phyloP scores from a whole-genome alignment of 1,140 invertebrate species.

The Hyles vespertilio region DNA sequence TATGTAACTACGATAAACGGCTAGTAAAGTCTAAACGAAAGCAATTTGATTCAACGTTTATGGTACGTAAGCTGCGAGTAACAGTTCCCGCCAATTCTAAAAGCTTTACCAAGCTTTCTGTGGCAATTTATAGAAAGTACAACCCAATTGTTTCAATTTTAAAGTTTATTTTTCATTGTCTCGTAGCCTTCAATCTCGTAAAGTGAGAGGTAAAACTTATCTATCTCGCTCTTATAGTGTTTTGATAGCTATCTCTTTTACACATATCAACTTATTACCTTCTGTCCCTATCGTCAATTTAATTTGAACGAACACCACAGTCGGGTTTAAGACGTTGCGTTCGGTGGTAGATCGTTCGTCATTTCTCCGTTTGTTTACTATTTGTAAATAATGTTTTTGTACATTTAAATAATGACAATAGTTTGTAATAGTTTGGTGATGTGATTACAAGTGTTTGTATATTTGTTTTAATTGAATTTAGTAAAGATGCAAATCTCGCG shows the following conservation, averaged over 20 bases:
- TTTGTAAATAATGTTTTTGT: constrained; percentile 30
- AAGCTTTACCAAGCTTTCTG: constrained; percentile 30
- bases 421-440: constrained; percentile 36
- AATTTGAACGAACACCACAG: constrained; percentile 24
- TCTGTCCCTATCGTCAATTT: constrained; percentile 19
- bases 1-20: too few species aligned
- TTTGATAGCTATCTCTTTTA: constrained; percentile 43
- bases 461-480: constrained; percentile 23
- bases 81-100: constrained; percentile 54
- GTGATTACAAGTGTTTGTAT: constrained; percentile 35
- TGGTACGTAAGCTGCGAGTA: too few species aligned
- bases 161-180: constrained; percentile 7
- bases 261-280: constrained; percentile 14
- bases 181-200: constrained; percentile 2
- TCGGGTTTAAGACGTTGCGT: constrained; percentile 31
- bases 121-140: background rate
- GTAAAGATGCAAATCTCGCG: constrained; percentile 38
- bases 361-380: constrained; percentile 39
- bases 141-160: background rate
- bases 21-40: too few species aligned
- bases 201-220: constrained; percentile 27
- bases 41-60: too few species aligned
- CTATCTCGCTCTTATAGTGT: constrained; percentile 21
- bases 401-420: constrained; percentile 19
- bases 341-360: constrained; percentile 19